Base-by-base conservation (phyloP, 2,888 invertebrate genomes). In the Pasiphila rectangulata region DNA sequence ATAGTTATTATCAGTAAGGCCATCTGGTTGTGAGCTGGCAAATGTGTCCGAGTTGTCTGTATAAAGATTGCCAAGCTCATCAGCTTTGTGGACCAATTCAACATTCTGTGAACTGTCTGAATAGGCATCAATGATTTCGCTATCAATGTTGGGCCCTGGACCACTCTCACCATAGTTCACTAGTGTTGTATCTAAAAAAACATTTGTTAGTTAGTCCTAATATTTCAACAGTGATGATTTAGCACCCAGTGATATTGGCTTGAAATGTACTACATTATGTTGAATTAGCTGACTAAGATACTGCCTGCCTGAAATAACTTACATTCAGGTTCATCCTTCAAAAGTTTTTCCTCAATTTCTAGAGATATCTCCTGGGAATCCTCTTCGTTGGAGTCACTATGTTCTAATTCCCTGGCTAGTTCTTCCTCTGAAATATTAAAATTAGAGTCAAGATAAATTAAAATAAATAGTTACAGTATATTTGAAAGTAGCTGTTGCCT, bases 321-420 rank as follows among this genome's bases (percentile, higher is more conserved):
- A 87, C 88, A 88, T 72, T 87, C 86, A 21, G 88, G 87, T 68
- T 87, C 86, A 63, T 89, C 89, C 72, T 84, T 89, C 1, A 89
- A 63, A 15, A 89, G 61, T 47, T 83, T 88, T 51, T 89, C 89
- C 67, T 89, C 89, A 41, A 82, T 76, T 66, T 89, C 89, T 43
- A 88, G 59, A 1, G 89, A 87, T 57, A 89, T 83, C 52, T 89
- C 89, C 60, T 84, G 84, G 10, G 78, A 77, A 60, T 87, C 88
- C 17, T 88, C 89, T 64, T 89, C 89, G 55, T 81, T 84, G 1
- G 87, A 89, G 60, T 89, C 89, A 60, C 88, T 89, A 45, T 89
- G 89, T 24, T 89, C 89, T 40, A 89, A 60, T 61, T 89, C 89
- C 39, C 77, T 76, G 9, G 77, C 85, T 35, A 89, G 59, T 57